Conservation (phyloP, 2,113 vertebrate species). For the Notechis scutatus region DNA sequence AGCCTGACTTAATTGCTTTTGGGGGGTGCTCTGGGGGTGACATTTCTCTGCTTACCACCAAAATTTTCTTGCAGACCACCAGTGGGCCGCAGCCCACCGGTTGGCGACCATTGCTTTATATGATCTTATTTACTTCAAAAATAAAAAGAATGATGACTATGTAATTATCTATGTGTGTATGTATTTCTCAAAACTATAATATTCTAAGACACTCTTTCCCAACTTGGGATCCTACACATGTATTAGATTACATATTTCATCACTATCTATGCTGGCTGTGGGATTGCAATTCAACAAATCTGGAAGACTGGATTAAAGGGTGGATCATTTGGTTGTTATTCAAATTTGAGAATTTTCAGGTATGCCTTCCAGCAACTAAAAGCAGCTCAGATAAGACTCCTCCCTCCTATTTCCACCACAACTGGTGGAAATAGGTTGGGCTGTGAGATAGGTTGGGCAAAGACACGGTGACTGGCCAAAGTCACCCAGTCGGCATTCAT, state of each 20-base stretch:
- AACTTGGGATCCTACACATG: not conserved
- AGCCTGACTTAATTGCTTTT: too few species aligned
- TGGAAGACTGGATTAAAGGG: not conserved
- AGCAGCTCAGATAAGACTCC: not conserved
- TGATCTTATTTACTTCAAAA: not conserved
- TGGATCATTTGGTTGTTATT: not conserved
- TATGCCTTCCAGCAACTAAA: rapidly evolving
- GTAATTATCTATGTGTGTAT: not conserved
- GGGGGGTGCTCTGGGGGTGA: too few species aligned
- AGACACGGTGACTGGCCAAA: too few species aligned
- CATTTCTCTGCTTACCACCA: too few species aligned
- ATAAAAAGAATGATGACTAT: not conserved
- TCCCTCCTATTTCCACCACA: too few species aligned
- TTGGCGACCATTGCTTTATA: not conserved
- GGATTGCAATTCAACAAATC: not conserved
- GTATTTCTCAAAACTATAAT: not conserved
- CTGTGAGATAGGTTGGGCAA: too few species aligned
- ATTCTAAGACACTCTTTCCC: not conserved
- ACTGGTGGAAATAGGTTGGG: too few species aligned
- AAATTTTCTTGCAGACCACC: too few species aligned
- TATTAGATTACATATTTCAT: not conserved
- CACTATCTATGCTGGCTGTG: not conserved
- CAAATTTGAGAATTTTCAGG: not conserved
- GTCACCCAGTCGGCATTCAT: too few species aligned
- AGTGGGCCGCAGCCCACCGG: rapidly evolving